phyloP scores from a whole-genome alignment of 2,113 vertebrate species.

The Rhinichthys klamathensis region DNA sequence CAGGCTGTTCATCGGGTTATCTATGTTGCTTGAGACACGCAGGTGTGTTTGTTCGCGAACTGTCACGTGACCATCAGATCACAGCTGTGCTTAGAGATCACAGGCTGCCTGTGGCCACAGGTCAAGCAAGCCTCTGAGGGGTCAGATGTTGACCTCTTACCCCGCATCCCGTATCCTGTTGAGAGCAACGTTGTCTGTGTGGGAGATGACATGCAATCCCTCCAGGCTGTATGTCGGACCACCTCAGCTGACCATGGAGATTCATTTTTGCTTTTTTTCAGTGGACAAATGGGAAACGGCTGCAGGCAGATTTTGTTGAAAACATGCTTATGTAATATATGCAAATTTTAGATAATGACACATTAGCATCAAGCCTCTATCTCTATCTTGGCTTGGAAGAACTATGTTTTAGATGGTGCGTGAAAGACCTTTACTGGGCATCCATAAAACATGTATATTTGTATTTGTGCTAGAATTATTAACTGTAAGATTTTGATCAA shows the following conservation, averaged over 20 bases:
- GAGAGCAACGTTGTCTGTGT: neutral
- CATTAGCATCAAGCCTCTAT: neutral
- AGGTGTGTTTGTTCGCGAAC: constrained; percentile 69
- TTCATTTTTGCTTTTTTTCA: neutral
- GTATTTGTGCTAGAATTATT: neutral
- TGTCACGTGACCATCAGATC: constrained; percentile 61
- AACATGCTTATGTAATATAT: neutral
- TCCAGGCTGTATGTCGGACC: neutral
- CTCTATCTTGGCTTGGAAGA: neutral
- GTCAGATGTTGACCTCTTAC: constrained; percentile 70
- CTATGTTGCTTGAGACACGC: constrained; percentile 67
- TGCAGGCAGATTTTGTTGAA: neutral
- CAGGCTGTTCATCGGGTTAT: constrained; percentile 17
- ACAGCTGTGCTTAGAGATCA: constrained; percentile 71
- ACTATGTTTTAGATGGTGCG: neutral
- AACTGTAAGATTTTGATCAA: neutral
- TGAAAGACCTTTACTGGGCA: neutral
- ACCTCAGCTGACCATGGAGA: neutral
- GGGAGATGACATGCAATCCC: constrained; percentile 9
- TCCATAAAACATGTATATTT: neutral
- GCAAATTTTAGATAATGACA: neutral
- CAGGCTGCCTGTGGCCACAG: constrained; percentile 61
- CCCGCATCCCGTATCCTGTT: constrained; percentile 51
- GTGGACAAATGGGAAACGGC: neutral
- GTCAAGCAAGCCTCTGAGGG: constrained; percentile 51